phyloP scores from a whole-genome alignment of 2,113 vertebrate species.

The Epinephelus lanceolatus region DNA sequence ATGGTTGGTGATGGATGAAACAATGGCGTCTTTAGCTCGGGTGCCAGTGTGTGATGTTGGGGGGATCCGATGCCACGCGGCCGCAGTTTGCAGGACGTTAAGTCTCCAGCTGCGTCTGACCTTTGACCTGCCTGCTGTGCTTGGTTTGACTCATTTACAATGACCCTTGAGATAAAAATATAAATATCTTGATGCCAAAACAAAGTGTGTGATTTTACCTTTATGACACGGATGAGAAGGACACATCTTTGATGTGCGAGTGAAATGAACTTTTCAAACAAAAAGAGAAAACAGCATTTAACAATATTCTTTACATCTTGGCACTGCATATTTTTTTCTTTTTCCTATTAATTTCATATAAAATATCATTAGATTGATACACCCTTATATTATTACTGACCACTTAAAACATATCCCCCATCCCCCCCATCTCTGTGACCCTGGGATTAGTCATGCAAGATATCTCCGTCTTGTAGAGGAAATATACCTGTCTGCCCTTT shows the following conservation, averaged over 20 bases:
- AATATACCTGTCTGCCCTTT: constrained; percentile 85
- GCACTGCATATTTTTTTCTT: constrained; percentile 93
- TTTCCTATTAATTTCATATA: constrained; percentile 87
- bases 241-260: constrained; percentile 79
- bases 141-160: constrained; percentile 71
- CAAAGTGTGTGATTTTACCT: constrained; percentile 69
- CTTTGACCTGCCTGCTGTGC: constrained; percentile 72
- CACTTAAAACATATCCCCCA: constrained; percentile 82
- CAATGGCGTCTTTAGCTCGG: constrained; percentile 42
- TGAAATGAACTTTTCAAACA: constrained; percentile 83
- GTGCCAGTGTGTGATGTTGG: constrained; percentile 25
- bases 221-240: constrained; percentile 69
- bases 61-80: constrained; percentile 28
- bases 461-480: constrained; percentile 88
- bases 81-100: constrained; percentile 38
- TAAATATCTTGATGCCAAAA: constrained; percentile 60
- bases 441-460: constrained; percentile 94
- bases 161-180: constrained; percentile 71
- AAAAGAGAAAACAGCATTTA: constrained; percentile 86
- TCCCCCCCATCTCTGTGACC: constrained; percentile 81
- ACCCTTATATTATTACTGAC: constrained; percentile 91
- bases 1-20: constrained; percentile 63
- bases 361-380: constrained; percentile 94
- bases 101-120: constrained; percentile 29
- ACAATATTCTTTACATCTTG: constrained; percentile 97